Evolutionary conservation across 2,888 invertebrate species (phyloP), one percentile per base, ranked within the genome.

Genomic region (Rhogogaster chlorosoma): DNA sequence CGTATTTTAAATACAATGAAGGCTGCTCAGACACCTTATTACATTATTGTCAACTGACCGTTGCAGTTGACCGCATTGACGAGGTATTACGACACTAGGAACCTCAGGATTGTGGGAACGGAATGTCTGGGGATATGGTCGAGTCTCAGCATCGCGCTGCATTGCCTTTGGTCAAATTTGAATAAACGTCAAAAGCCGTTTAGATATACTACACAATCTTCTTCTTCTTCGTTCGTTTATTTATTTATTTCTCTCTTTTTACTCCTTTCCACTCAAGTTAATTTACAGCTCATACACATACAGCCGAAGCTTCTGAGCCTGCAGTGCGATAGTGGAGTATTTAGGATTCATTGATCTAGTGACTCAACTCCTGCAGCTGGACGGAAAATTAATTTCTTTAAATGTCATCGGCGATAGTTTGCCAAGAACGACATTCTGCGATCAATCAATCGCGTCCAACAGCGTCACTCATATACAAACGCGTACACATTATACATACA

Each of bases 21-120:
- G 26, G 22, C 32, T 67, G 67, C 29, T 18, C 4, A 10, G 6
- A 53, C 32, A 49, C 26, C 32, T 77, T 42, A 73, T 32, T 53
- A 77, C 77, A 77, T 53, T 49, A 42, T 77, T 42, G 73, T 42
- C 73, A 38, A 73, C 42, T 42, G 73, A n/a, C 73, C 73, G 67
- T 32, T 67, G 29, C 67, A 67, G 29, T 73, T 38, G 73, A 22
- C 73, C 10, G 22, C 53, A 32, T 77, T 77, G 77, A 77, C 77
- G 49, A 32, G 12, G 61, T 45, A 22, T 80, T 80, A 61, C 80
- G 64, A 57, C 80, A 80, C 42, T n/a, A 36, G 38, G 80, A 80
- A 80, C 64, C 42, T 45, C 83, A 26, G 67, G 83, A 83, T 83
- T 83, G 83, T 83, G 83, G 83, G 83, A 83, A 83, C 49, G 83